A percentile compares a stretch with the other conserved stretches of the same genome.
These are phyloP conservation scores for Pao palembangensis DNA, from an alignment of 2,113 vertebrate genomes.

Conservation along the genomic window DNA sequence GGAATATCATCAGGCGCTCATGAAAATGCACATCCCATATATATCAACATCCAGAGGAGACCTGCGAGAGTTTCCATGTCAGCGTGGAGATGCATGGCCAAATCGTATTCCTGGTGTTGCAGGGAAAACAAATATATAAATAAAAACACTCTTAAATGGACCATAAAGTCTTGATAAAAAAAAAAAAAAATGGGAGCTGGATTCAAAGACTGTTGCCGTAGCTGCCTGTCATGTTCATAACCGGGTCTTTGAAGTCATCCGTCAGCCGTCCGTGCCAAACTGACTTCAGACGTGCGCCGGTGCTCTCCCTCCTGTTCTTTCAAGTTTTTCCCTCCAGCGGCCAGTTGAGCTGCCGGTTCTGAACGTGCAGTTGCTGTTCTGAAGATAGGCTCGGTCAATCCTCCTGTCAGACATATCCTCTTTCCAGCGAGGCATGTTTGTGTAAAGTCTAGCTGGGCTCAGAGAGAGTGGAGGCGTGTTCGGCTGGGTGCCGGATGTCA, in stretches of 20 bases:
- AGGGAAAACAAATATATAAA: conserved; percentile 13
- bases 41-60: conserved; percentile 58
- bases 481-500: conserved; percentile 36
- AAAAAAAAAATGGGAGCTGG: conserved; percentile 29
- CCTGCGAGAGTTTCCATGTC: conserved; percentile 53
- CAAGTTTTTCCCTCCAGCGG: conserved; percentile 69
- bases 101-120: conserved; percentile 53
- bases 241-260: conserved; percentile 69
- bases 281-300: conserved; percentile 65
- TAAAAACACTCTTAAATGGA: conserved; percentile 52
- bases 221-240: conserved; percentile 69
- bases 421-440: conserved; percentile 48
- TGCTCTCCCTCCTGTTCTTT: conserved; percentile 65
- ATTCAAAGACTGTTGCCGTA: conserved; percentile 58
- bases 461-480: conserved; percentile 54
- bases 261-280: conserved; percentile 63
- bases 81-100: conserved; percentile 54
- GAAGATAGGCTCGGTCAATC: conserved; percentile 63
- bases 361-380: conserved; percentile 68
- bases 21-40: conserved; percentile 62
- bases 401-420: conserved; percentile 62
- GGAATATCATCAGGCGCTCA: conserved; percentile 63
- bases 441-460: conserved; percentile 52
- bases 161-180: conserved; percentile 66
- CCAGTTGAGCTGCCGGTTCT: conserved; percentile 56